Conservation (phyloP, 2,113 vertebrate genomes). For the Cynoglossus semilaevis region DNA sequence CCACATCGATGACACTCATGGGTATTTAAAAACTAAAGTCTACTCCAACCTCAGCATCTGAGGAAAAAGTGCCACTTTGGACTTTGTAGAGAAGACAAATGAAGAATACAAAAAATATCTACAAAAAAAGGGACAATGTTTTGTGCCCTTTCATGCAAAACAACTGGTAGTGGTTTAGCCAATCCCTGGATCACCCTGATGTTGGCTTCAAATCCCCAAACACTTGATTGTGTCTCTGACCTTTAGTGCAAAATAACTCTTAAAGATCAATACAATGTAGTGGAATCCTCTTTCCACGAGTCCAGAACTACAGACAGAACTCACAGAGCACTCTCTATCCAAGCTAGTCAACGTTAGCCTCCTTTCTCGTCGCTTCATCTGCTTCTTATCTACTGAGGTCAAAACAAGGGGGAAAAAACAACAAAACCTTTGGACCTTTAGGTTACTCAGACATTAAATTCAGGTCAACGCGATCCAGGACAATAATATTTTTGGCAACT, state of each 20-base stretch:
- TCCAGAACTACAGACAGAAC: slow-evolving; percentile 33
- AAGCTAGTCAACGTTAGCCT: slow-evolving; percentile 18
- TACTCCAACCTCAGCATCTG: slow-evolving; percentile 41
- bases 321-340: slow-evolving; percentile 18
- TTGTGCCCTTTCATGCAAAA: slow-evolving; percentile 66
- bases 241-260: slow-evolving; percentile 76
- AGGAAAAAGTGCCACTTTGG: slow-evolving; percentile 68
- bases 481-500: slow-evolving; percentile 58
- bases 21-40: slow-evolving; percentile 34
- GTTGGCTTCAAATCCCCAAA: slow-evolving; percentile 61
- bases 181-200: slow-evolving; percentile 42
- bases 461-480: slow-evolving; percentile 26
- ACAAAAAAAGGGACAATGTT: slow-evolving; percentile 13
- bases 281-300: slow-evolving; percentile 44
- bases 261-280: slow-evolving; percentile 47
- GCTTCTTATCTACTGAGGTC: not conserved
- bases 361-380: not conserved
- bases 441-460: slow-evolving; percentile 35
- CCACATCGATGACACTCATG: slow-evolving; percentile 25
- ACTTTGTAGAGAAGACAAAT: slow-evolving; percentile 39
- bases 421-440: slow-evolving; percentile 26
- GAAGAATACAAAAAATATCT: slow-evolving; percentile 18
- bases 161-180: slow-evolving; percentile 54
- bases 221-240: slow-evolving; percentile 71
- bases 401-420: slow-evolving; percentile 24